Conservation (phyloP, 2,113 vertebrate species). For the Oreochromis aureus region DNA sequence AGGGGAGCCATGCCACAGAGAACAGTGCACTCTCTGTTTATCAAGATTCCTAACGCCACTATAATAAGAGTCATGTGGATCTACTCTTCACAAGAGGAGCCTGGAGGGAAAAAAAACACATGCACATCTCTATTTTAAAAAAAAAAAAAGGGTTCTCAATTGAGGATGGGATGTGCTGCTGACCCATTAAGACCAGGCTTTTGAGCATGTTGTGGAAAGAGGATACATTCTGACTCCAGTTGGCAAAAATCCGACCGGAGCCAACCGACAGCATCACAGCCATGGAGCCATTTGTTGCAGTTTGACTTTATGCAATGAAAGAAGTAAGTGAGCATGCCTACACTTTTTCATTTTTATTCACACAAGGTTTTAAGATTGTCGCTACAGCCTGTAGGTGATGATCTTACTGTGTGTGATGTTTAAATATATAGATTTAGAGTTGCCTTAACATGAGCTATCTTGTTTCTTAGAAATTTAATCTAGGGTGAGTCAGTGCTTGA, state of each 20-base stretch:
- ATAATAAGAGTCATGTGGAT: slow-evolving; percentile 61
- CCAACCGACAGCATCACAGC: neutral
- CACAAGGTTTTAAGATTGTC: neutral
- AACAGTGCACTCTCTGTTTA: neutral
- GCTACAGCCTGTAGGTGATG: neutral
- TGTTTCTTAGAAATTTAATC: neutral
- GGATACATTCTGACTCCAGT: neutral
- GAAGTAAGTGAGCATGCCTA: neutral
- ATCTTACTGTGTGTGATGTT: neutral
- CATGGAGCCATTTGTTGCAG: neutral
- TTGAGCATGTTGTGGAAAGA: neutral
- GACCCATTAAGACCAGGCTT: neutral
- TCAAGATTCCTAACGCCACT: neutral
- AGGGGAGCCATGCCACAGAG: neutral
- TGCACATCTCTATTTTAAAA: neutral
- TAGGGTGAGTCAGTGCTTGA: neutral
- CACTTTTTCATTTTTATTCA: neutral
- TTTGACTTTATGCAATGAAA: neutral
- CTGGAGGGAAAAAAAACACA: neutral
- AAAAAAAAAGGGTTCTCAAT: neutral
- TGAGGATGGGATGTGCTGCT: neutral
- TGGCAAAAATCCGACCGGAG: neutral
- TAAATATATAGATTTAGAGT: neutral
- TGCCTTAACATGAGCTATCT: neutral
- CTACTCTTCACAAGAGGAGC: neutral